Evolutionary conservation across 2,113 vertebrate species (phyloP), one percentile per base, ranked within the genome.

Genomic region (Phoenicopterus ruber): DNA sequence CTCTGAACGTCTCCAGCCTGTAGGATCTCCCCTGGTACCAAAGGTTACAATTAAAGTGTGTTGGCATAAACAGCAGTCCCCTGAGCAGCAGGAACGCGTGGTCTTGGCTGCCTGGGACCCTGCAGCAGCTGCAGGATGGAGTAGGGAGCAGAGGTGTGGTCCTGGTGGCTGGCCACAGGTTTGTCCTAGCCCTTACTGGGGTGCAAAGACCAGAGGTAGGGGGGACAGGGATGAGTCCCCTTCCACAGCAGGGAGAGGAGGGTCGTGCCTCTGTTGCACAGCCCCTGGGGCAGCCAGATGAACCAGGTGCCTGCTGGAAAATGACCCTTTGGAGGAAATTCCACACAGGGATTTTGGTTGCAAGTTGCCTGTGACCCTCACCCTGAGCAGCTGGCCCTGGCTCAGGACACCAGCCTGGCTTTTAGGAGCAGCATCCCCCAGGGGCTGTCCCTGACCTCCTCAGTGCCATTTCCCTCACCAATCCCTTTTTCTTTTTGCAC

Each of bases 101-200:
- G 3, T 44, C 63, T 57, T 61, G 46, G 46, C 65, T 77, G 55
- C 34, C n/a, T 49, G 55, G 38, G 19, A 49, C 16, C 7, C 24
- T 1, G 0, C 1, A 1, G 55, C 38, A 22, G 70, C 3, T 4
- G 42, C 55, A 63, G 34, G 14, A 42, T 2, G 1, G 31, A 10
- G 17, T 7, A 22, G 18, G 66, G 52, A 72, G 46, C 71, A 32
- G 59, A 49, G 32, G 9, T 24, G 28, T 58, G 49, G 24, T 62
- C 42, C 24, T 2, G 1, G 49, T 50, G 49, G 16, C 57, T 50
- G 63, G 29, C 25, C 29, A 17, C 0, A 1, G 28, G 46, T 36
- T 49, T 49, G 70, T 47, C 50, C 31, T n/a, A 32, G 40, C 32
- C 28, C 52, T 72, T 7, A 26, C 52, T 2, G 1, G 22, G 4